phyloP scores from a whole-genome alignment of 1,140 invertebrate genomes.

The Zaprionus africanus region DNA sequence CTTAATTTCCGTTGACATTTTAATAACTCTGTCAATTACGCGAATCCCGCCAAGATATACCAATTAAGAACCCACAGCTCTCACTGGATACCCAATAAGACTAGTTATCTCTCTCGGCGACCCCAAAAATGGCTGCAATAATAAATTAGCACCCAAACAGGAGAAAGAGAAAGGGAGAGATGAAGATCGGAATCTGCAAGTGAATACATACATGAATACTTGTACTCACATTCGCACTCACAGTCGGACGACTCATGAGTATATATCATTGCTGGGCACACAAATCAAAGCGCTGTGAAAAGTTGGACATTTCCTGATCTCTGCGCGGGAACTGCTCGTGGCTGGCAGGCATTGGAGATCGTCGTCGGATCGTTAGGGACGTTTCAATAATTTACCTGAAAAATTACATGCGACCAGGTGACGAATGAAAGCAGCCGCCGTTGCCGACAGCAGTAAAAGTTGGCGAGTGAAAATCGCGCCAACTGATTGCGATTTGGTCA shows the following conservation, averaged over 20 bases:
- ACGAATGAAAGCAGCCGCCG: slow-evolving; percentile 70
- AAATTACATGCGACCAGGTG: slow-evolving; percentile 61
- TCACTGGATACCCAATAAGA: not conserved
- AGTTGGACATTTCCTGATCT: slow-evolving; percentile 42
- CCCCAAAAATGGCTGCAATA: slow-evolving; percentile 32
- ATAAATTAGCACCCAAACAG: slow-evolving; percentile 43
- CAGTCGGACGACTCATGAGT: slow-evolving; percentile 4
- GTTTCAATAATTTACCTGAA: slow-evolving; percentile 62
- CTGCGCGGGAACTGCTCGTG: not conserved
- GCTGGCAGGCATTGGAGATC: not conserved
- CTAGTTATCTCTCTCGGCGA: slow-evolving; percentile 22
- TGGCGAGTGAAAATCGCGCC: slow-evolving; percentile 69
- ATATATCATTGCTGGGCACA: slow-evolving; percentile 47
- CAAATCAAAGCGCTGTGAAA: slow-evolving; percentile 49
- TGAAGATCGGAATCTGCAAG: slow-evolving; percentile 39
- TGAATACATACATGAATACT: slow-evolving; percentile 1
- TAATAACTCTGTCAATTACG: slow-evolving; percentile 5
- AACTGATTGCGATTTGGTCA: slow-evolving; percentile 65
- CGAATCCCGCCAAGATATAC: not conserved
- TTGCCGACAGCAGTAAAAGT: slow-evolving; percentile 70
- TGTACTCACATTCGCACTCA: slow-evolving; percentile 1
- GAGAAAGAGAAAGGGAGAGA: not conserved
- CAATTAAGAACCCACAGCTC: slow-evolving; percentile 6
- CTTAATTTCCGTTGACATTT: not conserved
- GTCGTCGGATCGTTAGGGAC: slow-evolving; percentile 46